Evolutionary conservation across 2,113 vertebrate genomes (phyloP).

Genomic region (Chaetodon auriga): DNA sequence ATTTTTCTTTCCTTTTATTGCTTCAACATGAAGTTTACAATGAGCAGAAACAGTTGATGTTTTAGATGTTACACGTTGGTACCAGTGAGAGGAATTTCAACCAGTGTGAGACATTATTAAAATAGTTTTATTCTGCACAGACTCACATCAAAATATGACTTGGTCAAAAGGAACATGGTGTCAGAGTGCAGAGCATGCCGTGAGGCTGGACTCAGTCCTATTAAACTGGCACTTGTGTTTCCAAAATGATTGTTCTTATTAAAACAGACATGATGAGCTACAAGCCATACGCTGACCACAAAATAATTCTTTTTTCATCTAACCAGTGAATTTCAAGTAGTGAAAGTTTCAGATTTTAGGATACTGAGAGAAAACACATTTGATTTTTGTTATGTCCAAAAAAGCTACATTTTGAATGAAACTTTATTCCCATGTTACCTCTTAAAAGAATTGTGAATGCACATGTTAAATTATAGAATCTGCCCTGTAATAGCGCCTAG

Average conservation of each 20-base stretch:
- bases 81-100: neutral
- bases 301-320: neutral
- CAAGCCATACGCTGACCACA: neutral
- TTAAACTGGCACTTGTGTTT: neutral
- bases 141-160: neutral
- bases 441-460: no score
- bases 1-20: slow-evolving; percentile 20
- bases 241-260: neutral
- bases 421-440: no score
- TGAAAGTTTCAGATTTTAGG: neutral
- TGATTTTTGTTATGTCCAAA: neutral
- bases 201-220: neutral
- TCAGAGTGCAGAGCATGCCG: neutral
- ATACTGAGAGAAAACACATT: neutral
- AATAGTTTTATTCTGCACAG: neutral
- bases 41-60: neutral
- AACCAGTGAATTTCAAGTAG: neutral
- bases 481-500: no score
- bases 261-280: neutral
- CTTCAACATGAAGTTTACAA: neutral
- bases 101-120: neutral
- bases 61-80: neutral
- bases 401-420: neutral
- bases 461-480: no score
- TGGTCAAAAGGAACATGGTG: neutral